Conservation (phyloP, 2,113 vertebrate genomes). For the Psittacara wagleri region DNA sequence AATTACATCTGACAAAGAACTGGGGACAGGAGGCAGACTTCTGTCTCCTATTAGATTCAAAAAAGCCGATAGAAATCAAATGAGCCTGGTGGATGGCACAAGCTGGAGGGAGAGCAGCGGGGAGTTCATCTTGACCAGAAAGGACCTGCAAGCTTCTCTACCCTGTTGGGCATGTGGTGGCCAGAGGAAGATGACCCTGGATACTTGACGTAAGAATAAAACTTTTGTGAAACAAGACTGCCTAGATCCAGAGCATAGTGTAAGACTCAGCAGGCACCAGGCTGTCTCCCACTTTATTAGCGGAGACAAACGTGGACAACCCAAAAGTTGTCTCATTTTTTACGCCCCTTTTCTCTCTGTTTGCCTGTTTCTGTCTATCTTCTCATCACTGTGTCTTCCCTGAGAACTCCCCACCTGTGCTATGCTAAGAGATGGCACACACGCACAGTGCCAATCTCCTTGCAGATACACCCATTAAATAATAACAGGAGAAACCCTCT, state of each 20-base stretch:
- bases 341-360: background rate
- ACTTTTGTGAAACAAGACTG: background rate
- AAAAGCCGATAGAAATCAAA: background rate
- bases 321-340: background rate
- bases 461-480: background rate
- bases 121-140: background rate
- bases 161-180: background rate
- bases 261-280: background rate
- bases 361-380: background rate
- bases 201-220: background rate
- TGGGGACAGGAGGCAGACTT: background rate
- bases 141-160: background rate
- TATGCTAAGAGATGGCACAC: background rate
- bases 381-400: background rate
- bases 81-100: background rate
- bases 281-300: background rate
- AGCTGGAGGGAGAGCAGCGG: background rate
- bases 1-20: background rate
- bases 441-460: rapidly evolving
- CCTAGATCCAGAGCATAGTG: background rate
- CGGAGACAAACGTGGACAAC: background rate
- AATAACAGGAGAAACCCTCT: background rate
- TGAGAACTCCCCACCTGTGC: background rate
- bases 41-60: background rate
- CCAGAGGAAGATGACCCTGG: background rate